These are phyloP conservation scores for Athalia circularis DNA, from an alignment of 2,888 invertebrate species.

Conservation along the genomic window DNA sequence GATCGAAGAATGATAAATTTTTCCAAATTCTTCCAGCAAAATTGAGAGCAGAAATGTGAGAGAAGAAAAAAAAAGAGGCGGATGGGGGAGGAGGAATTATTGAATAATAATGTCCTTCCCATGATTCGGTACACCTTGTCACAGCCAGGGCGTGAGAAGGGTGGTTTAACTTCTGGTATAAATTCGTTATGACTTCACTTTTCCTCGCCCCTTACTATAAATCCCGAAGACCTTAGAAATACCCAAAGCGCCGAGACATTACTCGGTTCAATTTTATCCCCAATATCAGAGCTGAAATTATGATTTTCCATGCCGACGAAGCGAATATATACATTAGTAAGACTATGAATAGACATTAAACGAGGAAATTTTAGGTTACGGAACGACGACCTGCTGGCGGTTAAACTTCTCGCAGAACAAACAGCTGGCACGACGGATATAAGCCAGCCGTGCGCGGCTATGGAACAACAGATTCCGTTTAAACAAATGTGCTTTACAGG, in stretches of 20 bases:
- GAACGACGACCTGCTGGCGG: not conserved
- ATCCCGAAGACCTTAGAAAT: not conserved
- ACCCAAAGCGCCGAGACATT: not conserved
- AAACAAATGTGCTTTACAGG: not conserved
- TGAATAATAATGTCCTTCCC: conserved; percentile 2
- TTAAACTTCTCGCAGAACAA: not conserved
- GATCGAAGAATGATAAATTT: no score
- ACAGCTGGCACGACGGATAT: not conserved
- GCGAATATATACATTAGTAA: not conserved
- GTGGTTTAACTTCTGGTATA: conserved; percentile 27
- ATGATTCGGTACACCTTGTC: conserved; percentile 12
- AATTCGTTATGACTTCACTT: conserved; percentile 35
- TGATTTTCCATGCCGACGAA: not conserved
- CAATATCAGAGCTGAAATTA: not conserved
- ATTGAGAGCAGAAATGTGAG: not conserved
- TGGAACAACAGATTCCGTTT: conserved; percentile 25
- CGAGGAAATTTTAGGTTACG: not conserved
- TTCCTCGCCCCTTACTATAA: conserved; percentile 4
- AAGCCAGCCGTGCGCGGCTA: not conserved
- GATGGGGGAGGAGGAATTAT: not conserved
- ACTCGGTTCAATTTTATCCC: not conserved
- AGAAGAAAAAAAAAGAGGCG: not conserved
- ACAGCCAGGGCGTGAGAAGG: conserved; percentile 25
- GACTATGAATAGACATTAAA: not conserved
- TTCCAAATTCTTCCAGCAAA: no score